phyloP scores from a whole-genome alignment of 2,113 vertebrate species.

The Colius striatus region DNA sequence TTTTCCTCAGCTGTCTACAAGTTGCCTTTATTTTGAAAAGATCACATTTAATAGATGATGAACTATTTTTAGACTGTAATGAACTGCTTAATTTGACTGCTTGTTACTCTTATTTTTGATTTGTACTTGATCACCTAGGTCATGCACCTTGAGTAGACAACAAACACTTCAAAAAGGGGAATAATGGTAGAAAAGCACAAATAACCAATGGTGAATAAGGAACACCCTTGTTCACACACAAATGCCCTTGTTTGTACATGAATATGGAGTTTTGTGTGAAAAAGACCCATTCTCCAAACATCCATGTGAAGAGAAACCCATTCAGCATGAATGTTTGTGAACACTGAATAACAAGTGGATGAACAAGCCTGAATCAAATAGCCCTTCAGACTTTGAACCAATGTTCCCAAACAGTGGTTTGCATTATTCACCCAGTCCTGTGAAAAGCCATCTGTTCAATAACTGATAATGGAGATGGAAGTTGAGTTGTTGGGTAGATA shows the following conservation, averaged over 20 bases:
- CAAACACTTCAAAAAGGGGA: slow-evolving; percentile 34
- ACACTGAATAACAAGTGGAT: slow-evolving; percentile 67
- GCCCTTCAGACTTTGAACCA: slow-evolving; percentile 69
- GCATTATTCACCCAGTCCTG: slow-evolving; percentile 60
- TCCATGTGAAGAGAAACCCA: slow-evolving; percentile 68
- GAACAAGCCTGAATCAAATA: slow-evolving; percentile 68
- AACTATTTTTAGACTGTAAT: slow-evolving; percentile 32
- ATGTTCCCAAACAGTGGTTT: slow-evolving; percentile 56
- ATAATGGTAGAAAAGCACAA: slow-evolving; percentile 52
- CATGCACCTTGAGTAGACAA: slow-evolving; percentile 48
- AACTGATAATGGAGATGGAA: slow-evolving; percentile 68
- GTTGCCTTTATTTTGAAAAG: not conserved
- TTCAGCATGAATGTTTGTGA: slow-evolving; percentile 65
- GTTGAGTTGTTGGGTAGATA: slow-evolving; percentile 63
- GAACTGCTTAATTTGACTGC: slow-evolving; percentile 35
- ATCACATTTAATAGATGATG: not conserved
- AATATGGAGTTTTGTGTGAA: slow-evolving; percentile 61
- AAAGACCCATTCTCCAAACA: slow-evolving; percentile 69
- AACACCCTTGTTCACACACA: slow-evolving; percentile 63
- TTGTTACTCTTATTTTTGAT: slow-evolving; percentile 51
- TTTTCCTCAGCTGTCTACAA: not conserved
- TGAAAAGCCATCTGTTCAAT: slow-evolving; percentile 68
- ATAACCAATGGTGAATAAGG: slow-evolving; percentile 43
- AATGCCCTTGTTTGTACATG: slow-evolving; percentile 70
- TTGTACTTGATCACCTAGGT: slow-evolving; percentile 61